Percentiles rank a stretch among this genome's conserved stretches.
Conservation (phyloP, 2,797 vertebrate species). For the Acanthiza pusilla region DNA sequence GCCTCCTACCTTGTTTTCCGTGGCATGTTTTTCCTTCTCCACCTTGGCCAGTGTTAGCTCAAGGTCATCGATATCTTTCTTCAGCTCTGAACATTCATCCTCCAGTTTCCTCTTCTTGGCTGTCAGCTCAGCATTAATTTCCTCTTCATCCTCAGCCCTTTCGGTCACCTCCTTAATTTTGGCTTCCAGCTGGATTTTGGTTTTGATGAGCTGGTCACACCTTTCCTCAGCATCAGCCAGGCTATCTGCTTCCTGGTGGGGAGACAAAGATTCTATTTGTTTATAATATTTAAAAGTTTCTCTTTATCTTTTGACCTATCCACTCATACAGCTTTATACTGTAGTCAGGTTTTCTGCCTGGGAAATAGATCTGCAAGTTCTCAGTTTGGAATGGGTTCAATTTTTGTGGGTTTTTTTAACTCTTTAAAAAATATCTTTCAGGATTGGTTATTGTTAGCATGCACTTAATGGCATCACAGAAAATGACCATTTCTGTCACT, state of each 20-base stretch:
- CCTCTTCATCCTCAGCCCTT: constrained; percentile 81
- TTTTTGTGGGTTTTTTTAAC: too few species aligned
- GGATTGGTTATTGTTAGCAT: too few species aligned
- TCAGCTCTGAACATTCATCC: constrained; percentile 81
- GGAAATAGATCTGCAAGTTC: background rate
- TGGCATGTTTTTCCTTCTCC: background rate
- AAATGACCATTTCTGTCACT: background rate
- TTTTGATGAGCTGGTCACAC: constrained; percentile 83
- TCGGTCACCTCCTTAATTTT: constrained; percentile 80
- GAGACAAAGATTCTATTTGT: background rate
- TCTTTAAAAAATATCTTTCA: background rate
- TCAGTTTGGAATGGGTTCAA: background rate
- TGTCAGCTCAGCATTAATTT: constrained; percentile 79
- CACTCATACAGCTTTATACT: background rate
- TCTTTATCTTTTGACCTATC: background rate
- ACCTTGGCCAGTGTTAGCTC: constrained; percentile 36
- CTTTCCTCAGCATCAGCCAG: constrained; percentile 19
- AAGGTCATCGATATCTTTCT: constrained; percentile 82
- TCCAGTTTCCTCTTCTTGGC: constrained; percentile 82
- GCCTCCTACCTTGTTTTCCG: background rate
- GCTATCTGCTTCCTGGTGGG: background rate
- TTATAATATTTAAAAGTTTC: background rate
- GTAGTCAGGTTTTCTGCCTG: background rate
- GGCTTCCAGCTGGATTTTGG: constrained; percentile 82
- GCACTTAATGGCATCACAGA: background rate